Percentiles rank a stretch among this genome's conserved stretches.
Evolutionary conservation across 2,888 invertebrate species (phyloP).

Genomic region (Tetropium fuscum): DNA sequence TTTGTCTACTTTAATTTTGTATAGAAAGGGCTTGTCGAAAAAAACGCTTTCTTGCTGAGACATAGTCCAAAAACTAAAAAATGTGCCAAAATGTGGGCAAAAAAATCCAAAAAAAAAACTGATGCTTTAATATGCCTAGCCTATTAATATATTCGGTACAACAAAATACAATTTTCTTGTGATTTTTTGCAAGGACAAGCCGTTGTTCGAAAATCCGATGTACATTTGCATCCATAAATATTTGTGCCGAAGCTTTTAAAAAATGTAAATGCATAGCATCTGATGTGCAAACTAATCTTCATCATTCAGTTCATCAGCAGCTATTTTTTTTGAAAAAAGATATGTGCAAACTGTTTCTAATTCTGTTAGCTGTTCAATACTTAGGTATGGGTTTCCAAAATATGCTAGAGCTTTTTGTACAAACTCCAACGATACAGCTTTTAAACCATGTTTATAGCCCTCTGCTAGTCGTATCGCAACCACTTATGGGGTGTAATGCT

Average conservation of each 20-base stretch:
- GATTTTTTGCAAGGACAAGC: no score
- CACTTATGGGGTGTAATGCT: not conserved
- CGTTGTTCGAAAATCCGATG: slow-evolving; percentile 13
- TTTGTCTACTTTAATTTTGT: no score
- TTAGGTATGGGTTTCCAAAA: slow-evolving; percentile 38
- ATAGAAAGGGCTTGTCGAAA: no score
- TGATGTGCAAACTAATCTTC: slow-evolving; percentile 47
- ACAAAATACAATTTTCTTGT: no score
- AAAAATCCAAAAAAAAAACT: no score
- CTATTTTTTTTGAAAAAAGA: slow-evolving; percentile 46
- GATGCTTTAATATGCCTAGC: no score
- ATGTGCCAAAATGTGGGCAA: no score
- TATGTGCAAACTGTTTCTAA: slow-evolving; percentile 26
- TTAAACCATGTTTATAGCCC: slow-evolving; percentile 18
- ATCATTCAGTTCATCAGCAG: slow-evolving; percentile 33
- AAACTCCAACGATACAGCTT: slow-evolving; percentile 43
- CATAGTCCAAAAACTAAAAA: no score
- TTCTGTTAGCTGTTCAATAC: slow-evolving; percentile 41
- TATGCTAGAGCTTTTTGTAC: slow-evolving; percentile 39
- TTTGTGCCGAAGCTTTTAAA: slow-evolving; percentile 48
- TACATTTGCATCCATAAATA: slow-evolving; percentile 46
- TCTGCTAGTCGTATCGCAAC: slow-evolving; percentile 4
- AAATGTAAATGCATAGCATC: slow-evolving; percentile 45
- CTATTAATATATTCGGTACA: no score
- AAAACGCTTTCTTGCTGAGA: no score